Evolutionary conservation across 2,797 vertebrate species (phyloP), one percentile per base, ranked within the genome.

Genomic region (Dermochelys coriacea): DNA sequence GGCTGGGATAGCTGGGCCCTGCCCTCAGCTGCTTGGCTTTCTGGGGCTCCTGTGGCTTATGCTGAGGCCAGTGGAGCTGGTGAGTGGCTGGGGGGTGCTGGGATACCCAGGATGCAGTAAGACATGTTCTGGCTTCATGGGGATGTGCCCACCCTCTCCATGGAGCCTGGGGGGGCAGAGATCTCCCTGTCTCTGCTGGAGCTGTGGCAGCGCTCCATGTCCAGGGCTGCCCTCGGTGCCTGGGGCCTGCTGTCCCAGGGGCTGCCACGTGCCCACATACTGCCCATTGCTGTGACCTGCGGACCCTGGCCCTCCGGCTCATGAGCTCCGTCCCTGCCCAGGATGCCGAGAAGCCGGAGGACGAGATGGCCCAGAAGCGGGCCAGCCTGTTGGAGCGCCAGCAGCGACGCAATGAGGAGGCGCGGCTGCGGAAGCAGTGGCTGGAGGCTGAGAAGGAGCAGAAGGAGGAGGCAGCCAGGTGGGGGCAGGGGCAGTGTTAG

Each of bases 321-420:
- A 34, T 23, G 45, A 51, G 5, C 45, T 5, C 47, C 49, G 21
- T 41, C 34, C 61, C 52, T n/a, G 31, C 71, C 96, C 97, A 99
- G 97, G 98, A 98, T 19, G 98, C 98, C 84, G 98, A 98, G 82
- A 98, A 98, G 52, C 97, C 98, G 0, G 99, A 99, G 84, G 99
- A 98, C 18, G 99, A 99, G 95, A 99, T 99, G 99, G 99, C 99
- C 6, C 99, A 99, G 92, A 98, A 98, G 94, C 98, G 98, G 94
- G 99, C 99, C 41, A 99, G 98, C 55, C 91, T 99, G 92, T 95
- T 99, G 77, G 99, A 99, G 94, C 99, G 99, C 87, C 99, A 99
- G 93, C 99, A 99, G 96, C 99, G 99, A 90, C 98, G 99, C 95
- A 98, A 98, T 0, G 99, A 99, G 86, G 99, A 99, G 93, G 98